Conservation (phyloP, 2,888 invertebrate genomes). For the Perithous albicinctus region DNA sequence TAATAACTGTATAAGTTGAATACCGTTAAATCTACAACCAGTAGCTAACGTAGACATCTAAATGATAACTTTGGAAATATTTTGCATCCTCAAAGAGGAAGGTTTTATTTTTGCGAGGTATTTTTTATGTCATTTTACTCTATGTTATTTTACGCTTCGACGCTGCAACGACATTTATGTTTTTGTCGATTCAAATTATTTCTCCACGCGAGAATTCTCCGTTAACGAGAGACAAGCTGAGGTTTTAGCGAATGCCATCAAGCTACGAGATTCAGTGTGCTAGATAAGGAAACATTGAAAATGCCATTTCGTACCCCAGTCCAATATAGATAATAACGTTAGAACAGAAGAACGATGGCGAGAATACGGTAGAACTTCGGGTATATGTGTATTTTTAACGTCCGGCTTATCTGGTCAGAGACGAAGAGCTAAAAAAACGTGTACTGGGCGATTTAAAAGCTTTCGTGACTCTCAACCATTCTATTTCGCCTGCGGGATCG, state of each 20-base stretch:
- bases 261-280: not conserved
- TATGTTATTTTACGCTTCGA: too few species aligned
- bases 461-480: constrained; percentile 30
- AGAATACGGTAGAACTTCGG: not conserved
- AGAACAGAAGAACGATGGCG: not conserved
- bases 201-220: not conserved
- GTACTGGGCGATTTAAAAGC: constrained; percentile 49
- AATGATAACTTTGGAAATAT: too few species aligned
- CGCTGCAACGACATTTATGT: not conserved
- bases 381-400: constrained; percentile 56
- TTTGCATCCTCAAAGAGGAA: too few species aligned
- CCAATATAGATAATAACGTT: not conserved
- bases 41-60: too few species aligned
- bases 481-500: not conserved
- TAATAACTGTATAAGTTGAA: too few species aligned
- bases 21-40: too few species aligned
- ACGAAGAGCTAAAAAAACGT: constrained; percentile 42
- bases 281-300: not conserved
- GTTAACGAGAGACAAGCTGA: not conserved
- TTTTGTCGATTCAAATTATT: not conserved
- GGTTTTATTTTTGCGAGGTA: too few species aligned
- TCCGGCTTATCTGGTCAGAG: constrained; percentile 35
- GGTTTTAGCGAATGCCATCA: not conserved
- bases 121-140: too few species aligned
- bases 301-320: not conserved